phyloP scores from a whole-genome alignment of 2,888 invertebrate species.

The Lepidochitona cinerea region DNA sequence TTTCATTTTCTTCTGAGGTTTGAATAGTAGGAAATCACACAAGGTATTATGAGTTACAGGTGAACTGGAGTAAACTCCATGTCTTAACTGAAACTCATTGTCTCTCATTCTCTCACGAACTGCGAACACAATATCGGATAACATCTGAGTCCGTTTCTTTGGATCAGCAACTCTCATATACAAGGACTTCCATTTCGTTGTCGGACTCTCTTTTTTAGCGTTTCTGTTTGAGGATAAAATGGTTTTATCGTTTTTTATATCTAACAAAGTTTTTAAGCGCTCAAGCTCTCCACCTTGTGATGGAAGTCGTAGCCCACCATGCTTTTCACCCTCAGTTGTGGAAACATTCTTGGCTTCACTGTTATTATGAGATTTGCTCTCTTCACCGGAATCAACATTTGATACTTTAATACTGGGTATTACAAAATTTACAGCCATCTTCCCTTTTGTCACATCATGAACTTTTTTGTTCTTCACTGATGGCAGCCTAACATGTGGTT shows the following conservation, averaged over 20 bases:
- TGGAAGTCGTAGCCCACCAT: background rate
- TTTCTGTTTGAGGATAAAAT: background rate
- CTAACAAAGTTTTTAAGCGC: background rate
- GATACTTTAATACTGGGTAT: no score
- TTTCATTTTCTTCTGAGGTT: background rate
- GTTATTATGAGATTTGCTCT: background rate
- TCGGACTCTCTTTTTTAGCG: background rate
- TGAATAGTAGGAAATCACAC: slow-evolving; percentile 27
- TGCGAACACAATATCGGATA: slow-evolving; percentile 50
- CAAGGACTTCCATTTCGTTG: slow-evolving; percentile 42
- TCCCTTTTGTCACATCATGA: no score
- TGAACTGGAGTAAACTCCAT: background rate
- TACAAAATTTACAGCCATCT: no score
- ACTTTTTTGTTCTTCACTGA: no score
- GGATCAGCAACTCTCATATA: slow-evolving; percentile 44
- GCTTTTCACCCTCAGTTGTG: no score
- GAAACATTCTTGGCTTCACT: background rate
- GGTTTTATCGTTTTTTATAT: background rate
- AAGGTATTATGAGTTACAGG: slow-evolving; percentile 17
- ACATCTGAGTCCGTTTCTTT: slow-evolving; percentile 37
- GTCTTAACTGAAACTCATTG: slow-evolving; percentile 43
- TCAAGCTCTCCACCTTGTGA: background rate
- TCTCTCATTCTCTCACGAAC: slow-evolving; percentile 47
- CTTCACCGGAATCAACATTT: no score
- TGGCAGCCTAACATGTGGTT: no score